phyloP scores from a whole-genome alignment of 2,888 invertebrate genomes.

The Malthinus flaveolus region DNA sequence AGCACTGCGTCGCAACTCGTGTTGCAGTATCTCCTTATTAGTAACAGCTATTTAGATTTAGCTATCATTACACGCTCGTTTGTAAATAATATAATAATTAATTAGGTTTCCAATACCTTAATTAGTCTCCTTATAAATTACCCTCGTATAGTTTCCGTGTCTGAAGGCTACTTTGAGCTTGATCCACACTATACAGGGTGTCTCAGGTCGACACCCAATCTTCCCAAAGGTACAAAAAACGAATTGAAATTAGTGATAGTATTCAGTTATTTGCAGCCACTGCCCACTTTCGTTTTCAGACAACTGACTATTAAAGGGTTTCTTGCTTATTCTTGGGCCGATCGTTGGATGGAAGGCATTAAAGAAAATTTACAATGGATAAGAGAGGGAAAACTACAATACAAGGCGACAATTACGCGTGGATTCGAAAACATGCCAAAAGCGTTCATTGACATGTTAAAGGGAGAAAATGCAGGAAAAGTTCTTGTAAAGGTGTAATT shows the following conservation, averaged over 20 bases:
- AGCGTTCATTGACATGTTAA: constrained; percentile 65
- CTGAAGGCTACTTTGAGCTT: too few species aligned
- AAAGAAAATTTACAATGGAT: constrained; percentile 65
- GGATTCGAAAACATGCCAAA: constrained; percentile 72
- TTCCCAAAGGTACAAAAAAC: constrained; percentile 28
- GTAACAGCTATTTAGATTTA: too few species aligned
- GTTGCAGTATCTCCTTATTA: too few species aligned
- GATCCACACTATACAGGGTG: too few species aligned
- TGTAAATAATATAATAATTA: too few species aligned
- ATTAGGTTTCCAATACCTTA: too few species aligned
- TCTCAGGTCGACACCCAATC: too few species aligned
- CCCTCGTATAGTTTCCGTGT: too few species aligned
- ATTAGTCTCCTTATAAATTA: too few species aligned
- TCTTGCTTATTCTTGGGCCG: constrained; percentile 57
- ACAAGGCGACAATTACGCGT: constrained; percentile 65
- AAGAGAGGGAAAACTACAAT: constrained; percentile 68
- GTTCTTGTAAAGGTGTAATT: constrained; percentile 61
- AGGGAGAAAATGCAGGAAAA: constrained; percentile 72
- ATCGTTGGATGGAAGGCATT: constrained; percentile 65
- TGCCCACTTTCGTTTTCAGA: constrained; percentile 57
- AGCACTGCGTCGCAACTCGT: too few species aligned
- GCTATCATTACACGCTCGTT: too few species aligned
- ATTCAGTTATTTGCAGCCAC: constrained; percentile 44
- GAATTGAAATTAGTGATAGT: neutral
- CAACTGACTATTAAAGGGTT: constrained; percentile 69